phyloP scores from a whole-genome alignment of 2,113 vertebrate species.

The Pseudorhombus dupliciocellatus region DNA sequence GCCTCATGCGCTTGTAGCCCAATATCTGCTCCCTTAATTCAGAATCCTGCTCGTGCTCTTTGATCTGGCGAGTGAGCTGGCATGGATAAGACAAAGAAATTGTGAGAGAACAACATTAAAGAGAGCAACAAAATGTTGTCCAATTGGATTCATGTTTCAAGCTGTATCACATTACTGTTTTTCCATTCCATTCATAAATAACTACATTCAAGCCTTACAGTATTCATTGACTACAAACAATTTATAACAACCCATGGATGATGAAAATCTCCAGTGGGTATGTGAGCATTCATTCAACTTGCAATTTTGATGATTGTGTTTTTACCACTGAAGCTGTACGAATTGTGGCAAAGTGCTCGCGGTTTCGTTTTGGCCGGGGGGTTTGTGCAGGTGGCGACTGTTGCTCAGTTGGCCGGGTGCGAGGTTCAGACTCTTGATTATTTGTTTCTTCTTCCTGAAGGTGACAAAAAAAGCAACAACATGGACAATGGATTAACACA shows the following conservation, averaged over 20 bases:
- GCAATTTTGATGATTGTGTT: not conserved
- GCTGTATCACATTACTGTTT: not conserved
- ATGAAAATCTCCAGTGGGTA: conserved; percentile 10
- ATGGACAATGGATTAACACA: not conserved
- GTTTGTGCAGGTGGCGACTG: conserved; percentile 89
- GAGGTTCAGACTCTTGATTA: conserved; percentile 87
- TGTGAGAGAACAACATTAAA: not conserved
- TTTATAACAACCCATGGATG: conserved; percentile 1
- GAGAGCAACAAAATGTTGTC: not conserved
- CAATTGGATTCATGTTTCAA: not conserved
- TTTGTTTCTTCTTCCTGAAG: conserved; percentile 89
- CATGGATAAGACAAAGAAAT: conserved; percentile 14
- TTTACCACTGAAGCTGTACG: conserved; percentile 95
- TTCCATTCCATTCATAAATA: not conserved
- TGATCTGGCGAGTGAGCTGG: conserved; percentile 98
- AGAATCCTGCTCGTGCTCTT: conserved; percentile 98
- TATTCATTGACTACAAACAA: conserved; percentile 4
- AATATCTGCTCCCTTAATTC: conserved; percentile 98
- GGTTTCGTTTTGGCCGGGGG: conserved; percentile 92
- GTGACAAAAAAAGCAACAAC: conserved; percentile 8
- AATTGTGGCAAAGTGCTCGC: conserved; percentile 99
- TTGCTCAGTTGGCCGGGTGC: conserved; percentile 85
- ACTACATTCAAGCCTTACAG: not conserved
- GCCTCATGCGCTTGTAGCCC: conserved; percentile 97
- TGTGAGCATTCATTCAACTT: not conserved